These are phyloP conservation scores for Porites evermanni DNA, from an alignment of 92 coral and sea anemone species.

Conservation along the genomic window DNA sequence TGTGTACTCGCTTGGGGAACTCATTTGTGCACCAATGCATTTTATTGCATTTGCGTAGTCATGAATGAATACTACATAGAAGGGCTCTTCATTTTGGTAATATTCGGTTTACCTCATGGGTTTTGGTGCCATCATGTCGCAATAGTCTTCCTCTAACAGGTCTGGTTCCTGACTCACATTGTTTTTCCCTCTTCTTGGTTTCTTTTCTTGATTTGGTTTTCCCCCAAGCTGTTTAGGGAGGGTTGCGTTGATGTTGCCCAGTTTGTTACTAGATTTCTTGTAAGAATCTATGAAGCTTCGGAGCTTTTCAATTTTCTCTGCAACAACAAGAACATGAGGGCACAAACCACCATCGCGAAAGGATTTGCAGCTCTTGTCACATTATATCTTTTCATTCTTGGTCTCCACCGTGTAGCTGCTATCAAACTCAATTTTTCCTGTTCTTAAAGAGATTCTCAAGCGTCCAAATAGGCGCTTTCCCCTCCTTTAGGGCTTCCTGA, in stretches of 20 bases:
- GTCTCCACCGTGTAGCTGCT: no score
- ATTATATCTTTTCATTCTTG: no score
- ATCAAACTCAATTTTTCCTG: not conserved
- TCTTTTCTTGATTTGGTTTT: slow-evolving; percentile 28
- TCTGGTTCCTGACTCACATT: slow-evolving; percentile 28
- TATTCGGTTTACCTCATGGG: slow-evolving; percentile 29
- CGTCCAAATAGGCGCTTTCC: not conserved
- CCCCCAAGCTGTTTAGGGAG: slow-evolving; percentile 34
- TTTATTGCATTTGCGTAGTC: not conserved
- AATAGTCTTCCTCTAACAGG: slow-evolving; percentile 12
- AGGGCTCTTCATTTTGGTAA: slow-evolving; percentile 39
- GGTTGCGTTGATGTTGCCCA: slow-evolving; percentile 13
- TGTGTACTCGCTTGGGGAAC: slow-evolving; percentile 22
- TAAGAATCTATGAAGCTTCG: not conserved
- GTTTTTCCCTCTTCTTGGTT: slow-evolving; percentile 11
- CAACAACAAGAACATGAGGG: slow-evolving; percentile 35
- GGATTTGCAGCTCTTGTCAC: not conserved
- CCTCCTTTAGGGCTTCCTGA: not conserved
- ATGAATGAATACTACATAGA: slow-evolving; percentile 22
- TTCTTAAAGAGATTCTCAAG: slow-evolving; percentile 1
- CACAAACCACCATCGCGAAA: slow-evolving; percentile 17
- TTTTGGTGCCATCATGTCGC: slow-evolving; percentile 24
- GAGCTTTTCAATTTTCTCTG: not conserved
- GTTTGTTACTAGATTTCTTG: not conserved
- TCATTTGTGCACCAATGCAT: slow-evolving; percentile 29